These are phyloP conservation scores for Asarcornis scutulata DNA, from an alignment of 2,113 vertebrate genomes.

Conservation along the genomic window DNA sequence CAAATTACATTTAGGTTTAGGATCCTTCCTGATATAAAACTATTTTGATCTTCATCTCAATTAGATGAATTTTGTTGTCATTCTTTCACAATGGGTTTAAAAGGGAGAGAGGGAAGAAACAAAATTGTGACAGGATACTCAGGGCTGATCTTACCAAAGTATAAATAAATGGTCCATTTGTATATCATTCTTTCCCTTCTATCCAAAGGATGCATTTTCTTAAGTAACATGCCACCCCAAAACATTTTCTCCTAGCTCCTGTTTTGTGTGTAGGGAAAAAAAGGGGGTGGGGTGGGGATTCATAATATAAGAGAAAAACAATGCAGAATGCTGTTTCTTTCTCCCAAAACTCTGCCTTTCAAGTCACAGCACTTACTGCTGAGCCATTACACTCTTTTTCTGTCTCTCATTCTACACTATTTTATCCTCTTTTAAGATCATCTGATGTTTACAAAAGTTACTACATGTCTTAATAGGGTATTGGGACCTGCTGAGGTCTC, in stretches of 20 bases:
- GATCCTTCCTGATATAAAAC: neutral
- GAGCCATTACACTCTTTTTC: neutral
- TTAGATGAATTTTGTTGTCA: neutral
- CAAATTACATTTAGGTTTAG: neutral
- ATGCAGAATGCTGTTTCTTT: neutral
- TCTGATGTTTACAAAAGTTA: neutral
- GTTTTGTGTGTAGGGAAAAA: neutral
- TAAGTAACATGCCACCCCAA: neutral
- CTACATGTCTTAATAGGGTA: neutral
- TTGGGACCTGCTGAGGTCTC: neutral
- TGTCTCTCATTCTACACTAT: neutral
- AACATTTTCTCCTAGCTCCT: neutral
- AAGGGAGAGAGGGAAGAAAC: neutral
- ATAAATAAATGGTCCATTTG: neutral
- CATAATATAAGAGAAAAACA: neutral
- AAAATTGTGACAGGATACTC: neutral
- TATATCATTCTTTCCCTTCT: neutral
- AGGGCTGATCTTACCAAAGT: neutral
- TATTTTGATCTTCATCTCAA: neutral
- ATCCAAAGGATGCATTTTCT: neutral
- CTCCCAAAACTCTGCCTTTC: neutral
- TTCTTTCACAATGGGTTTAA: neutral
- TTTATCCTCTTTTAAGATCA: neutral
- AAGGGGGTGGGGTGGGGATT: fast-evolving
- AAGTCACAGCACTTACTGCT: neutral